phyloP scores from a whole-genome alignment of 1,140 invertebrate species.

The Euwallacea fornicatus region DNA sequence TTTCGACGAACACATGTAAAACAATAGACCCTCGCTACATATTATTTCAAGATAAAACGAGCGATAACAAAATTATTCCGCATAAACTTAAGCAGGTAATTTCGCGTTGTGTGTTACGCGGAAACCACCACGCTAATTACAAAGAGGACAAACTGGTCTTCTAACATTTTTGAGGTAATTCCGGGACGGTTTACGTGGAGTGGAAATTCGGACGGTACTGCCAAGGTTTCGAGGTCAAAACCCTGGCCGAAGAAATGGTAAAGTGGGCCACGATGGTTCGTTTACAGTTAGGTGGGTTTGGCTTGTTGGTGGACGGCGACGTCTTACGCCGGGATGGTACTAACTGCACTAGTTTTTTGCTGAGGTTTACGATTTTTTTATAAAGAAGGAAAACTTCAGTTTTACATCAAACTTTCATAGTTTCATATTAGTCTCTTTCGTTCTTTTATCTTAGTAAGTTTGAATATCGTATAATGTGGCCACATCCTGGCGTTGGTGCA shows the following conservation, averaged over 20 bases:
- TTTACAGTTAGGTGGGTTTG: conserved; percentile 23
- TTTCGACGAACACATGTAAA: not conserved
- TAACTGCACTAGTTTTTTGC: not conserved
- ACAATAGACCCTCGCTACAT: not conserved
- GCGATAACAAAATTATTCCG: conserved; percentile 16
- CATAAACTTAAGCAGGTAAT: not conserved
- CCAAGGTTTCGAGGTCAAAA: conserved; percentile 13
- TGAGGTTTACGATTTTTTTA: too few relatives aligned
- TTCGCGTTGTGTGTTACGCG: not conserved
- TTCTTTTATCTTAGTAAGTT: too few relatives aligned
- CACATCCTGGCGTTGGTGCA: too few relatives aligned
- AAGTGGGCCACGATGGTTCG: conserved; percentile 25
- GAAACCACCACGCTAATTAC: not conserved
- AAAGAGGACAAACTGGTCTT: not conserved
- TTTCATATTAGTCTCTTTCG: too few relatives aligned
- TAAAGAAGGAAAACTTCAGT: too few relatives aligned
- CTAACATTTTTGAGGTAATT: conserved; percentile 6
- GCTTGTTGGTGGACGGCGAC: not conserved
- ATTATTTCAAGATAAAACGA: conserved; percentile 13
- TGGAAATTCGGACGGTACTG: not conserved
- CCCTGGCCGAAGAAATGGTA: conserved; percentile 22
- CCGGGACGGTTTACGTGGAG: not conserved
- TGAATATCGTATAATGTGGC: too few relatives aligned
- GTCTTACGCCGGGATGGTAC: not conserved
- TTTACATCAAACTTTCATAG: too few relatives aligned